Percentiles rank a stretch among this genome's conserved stretches.
Evolutionary conservation across 2,888 invertebrate genomes (phyloP).

Genomic region (Drosophila infuscata): DNA sequence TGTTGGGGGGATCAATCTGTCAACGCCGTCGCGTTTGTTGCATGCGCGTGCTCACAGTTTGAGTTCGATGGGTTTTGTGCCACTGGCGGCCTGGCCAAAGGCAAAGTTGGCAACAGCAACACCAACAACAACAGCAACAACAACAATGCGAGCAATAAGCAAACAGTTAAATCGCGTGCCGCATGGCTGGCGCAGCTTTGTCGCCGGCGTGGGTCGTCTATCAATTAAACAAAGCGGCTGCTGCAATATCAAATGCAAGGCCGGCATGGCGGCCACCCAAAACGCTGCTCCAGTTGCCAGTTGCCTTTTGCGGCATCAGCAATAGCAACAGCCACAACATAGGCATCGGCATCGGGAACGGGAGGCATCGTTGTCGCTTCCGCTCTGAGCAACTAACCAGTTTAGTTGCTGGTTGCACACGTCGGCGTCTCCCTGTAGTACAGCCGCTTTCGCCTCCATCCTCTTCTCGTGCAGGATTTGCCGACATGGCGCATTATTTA

Average conservation of each 20-base stretch:
- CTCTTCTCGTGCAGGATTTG: slow-evolving; percentile 68
- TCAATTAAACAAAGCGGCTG: slow-evolving; percentile 77
- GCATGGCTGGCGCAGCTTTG: slow-evolving; percentile 55
- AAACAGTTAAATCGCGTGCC: slow-evolving; percentile 73
- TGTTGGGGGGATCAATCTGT: slow-evolving; percentile 77
- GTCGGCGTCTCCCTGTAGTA: background rate
- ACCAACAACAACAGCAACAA: slow-evolving; percentile 18
- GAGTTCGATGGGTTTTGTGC: slow-evolving; percentile 83
- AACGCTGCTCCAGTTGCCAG: slow-evolving; percentile 75
- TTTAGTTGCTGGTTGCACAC: slow-evolving; percentile 25
- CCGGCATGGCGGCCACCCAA: slow-evolving; percentile 76
- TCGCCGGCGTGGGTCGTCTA: slow-evolving; percentile 74
- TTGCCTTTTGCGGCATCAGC: slow-evolving; percentile 63
- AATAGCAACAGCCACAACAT: slow-evolving; percentile 4
- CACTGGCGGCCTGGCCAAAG: slow-evolving; percentile 72
- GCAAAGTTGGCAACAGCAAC: slow-evolving; percentile 39
- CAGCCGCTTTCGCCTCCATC: slow-evolving; percentile 1
- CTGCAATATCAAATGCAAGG: slow-evolving; percentile 77
- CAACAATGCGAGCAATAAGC: slow-evolving; percentile 34
- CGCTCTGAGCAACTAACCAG: slow-evolving; percentile 53
- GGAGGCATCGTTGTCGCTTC: slow-evolving; percentile 54
- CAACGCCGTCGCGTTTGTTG: slow-evolving; percentile 77
- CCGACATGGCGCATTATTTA: slow-evolving; percentile 76
- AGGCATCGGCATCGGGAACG: slow-evolving; percentile 12
- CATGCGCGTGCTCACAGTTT: slow-evolving; percentile 82